These are phyloP conservation scores for Anastrepha ludens DNA, from an alignment of 1,140 invertebrate species.

Conservation along the genomic window DNA sequence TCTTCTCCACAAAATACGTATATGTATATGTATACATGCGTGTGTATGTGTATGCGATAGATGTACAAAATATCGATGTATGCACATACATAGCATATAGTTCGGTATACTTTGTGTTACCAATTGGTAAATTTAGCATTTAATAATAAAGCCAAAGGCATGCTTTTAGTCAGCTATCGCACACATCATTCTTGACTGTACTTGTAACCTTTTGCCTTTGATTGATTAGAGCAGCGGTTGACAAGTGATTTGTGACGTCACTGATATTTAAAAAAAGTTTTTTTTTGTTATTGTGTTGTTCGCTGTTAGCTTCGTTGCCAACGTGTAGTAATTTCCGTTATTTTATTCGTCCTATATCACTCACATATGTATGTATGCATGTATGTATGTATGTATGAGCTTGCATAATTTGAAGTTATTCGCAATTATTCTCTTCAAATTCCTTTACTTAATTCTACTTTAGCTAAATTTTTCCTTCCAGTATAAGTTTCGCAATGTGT, in stretches of 20 bases:
- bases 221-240: constrained; percentile 28
- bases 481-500: not conserved
- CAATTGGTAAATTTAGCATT: constrained; percentile 39
- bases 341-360: not conserved
- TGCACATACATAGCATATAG: not conserved
- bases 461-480: not conserved
- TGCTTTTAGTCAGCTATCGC: not conserved
- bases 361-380: not conserved
- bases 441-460: constrained; percentile 24
- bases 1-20: not conserved
- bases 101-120: not conserved
- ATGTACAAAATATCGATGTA: too few relatives aligned
- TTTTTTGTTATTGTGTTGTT: too few relatives aligned
- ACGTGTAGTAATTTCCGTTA: too few relatives aligned
- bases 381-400: not conserved
- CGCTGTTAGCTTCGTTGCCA: too few relatives aligned
- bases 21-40: not conserved
- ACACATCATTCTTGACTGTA: not conserved
- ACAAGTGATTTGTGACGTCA: constrained; percentile 23
- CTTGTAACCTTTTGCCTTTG: constrained; percentile 4
- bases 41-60: too few relatives aligned
- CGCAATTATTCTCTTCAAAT: not conserved
- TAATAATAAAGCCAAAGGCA: not conserved
- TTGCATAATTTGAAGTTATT: constrained; percentile 39
- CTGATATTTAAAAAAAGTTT: too few relatives aligned